Base-by-base conservation (phyloP, 2,888 invertebrate species). In the Trissolcus japonicus region DNA sequence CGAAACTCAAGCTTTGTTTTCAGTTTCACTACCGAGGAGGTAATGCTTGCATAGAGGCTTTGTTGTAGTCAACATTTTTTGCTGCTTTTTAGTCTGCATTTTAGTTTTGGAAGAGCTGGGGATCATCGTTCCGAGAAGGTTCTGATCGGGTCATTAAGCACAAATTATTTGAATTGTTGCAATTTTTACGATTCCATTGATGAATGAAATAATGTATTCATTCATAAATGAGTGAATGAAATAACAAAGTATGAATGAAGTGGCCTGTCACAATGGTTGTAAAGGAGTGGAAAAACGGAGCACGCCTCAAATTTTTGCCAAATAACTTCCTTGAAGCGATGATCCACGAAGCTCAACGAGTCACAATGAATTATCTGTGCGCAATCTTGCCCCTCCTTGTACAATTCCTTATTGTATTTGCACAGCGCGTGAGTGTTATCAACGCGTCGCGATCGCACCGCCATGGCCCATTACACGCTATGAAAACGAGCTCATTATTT, bases 1-100 rank as follows among this genome's bases (percentile, higher is more conserved):
- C 77, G 78, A 73, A 83, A 82, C 62, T 81, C 80, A 79, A 82
- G 82, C 81, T 83, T 83, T 79, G 79, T 81, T 83, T 81, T 81
- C 81, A 86, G 85, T 84, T 75, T 82, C 78, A 87, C 87, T 63
- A 82, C 82, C 69, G 84, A 87, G 61, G 88, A 89, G 89, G 89
- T 89, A 89, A 89, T 85, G 87, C 89, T 87, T 88, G 73, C 73
- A 35, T 80, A 60, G 54, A 55, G 57, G 46, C 46, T 79, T 77
- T n/a, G 69, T 53, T 62, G 48, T 61, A 67, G 55, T 43, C 9
- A 17, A 9, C 6, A 48, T 41, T 16, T 16, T 61, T 57, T 48
- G 54, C 46, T 57, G 62, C 71, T 62, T 41, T 51, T 57, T 55
- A 25, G 43, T 43, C 43, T 41, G n/a, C 41, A 46, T 54, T 61